Conservation (phyloP, 2,113 vertebrate genomes). For the Ascaphus truei region DNA sequence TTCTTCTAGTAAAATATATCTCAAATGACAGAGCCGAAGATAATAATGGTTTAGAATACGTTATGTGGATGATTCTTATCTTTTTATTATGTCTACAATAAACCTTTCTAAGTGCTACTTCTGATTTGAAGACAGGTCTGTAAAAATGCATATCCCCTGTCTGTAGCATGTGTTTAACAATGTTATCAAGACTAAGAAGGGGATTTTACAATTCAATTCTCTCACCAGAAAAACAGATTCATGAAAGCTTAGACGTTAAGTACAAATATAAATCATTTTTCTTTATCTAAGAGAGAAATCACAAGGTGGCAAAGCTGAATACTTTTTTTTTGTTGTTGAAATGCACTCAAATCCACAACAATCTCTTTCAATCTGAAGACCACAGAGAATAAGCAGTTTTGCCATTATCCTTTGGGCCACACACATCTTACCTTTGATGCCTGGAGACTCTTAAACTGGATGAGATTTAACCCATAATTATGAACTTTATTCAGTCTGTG, state of each 20-base stretch:
- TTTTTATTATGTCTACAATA: slow-evolving; percentile 18
- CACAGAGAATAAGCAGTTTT: slow-evolving; percentile 27
- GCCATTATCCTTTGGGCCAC: not conserved
- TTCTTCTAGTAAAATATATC: not conserved
- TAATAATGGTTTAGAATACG: slow-evolving; percentile 3
- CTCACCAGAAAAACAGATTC: slow-evolving; percentile 28
- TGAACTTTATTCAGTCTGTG: slow-evolving; percentile 3
- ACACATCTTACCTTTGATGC: not conserved
- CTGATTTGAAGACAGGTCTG: not conserved
- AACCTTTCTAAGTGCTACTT: slow-evolving; percentile 10
- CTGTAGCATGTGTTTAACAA: slow-evolving; percentile 13
- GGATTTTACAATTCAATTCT: slow-evolving; percentile 31
- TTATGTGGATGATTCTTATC: slow-evolving; percentile 15
- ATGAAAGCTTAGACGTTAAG: slow-evolving; percentile 23
- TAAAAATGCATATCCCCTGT: slow-evolving; percentile 28
- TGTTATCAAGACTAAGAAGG: slow-evolving; percentile 28
- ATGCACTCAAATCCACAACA: slow-evolving; percentile 24
- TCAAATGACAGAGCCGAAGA: not conserved
- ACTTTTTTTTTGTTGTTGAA: slow-evolving; percentile 19
- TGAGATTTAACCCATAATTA: slow-evolving; percentile 2
- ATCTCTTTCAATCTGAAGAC: not conserved
- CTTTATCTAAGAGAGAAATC: slow-evolving; percentile 35
- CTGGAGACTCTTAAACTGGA: slow-evolving; percentile 1
- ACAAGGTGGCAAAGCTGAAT: slow-evolving; percentile 26
- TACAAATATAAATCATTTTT: slow-evolving; percentile 31